These are phyloP conservation scores for Choloepus hoffmanni DNA, from an alignment of 2,113 vertebrate genomes.

Conservation along the genomic window DNA sequence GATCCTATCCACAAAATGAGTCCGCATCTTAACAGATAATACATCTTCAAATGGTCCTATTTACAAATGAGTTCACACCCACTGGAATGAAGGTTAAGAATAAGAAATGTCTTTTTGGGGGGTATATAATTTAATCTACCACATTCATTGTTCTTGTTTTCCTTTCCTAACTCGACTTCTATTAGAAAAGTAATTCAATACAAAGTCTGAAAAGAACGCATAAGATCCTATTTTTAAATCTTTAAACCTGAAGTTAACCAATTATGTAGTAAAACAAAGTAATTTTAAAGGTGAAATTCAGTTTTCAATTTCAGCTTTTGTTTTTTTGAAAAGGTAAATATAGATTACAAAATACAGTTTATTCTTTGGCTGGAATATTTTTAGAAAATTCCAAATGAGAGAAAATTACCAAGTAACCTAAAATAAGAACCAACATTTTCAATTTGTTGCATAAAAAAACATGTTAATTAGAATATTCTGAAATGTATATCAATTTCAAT, in stretches of 20 bases:
- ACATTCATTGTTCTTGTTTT: background rate
- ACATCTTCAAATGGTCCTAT: too few relatives aligned
- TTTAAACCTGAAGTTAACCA: background rate
- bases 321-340: background rate
- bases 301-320: background rate
- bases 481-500: background rate
- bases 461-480: background rate
- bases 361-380: background rate
- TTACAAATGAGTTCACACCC: too few relatives aligned
- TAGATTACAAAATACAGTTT: background rate
- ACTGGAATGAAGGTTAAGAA: too few relatives aligned
- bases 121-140: too few relatives aligned
- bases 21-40: too few relatives aligned
- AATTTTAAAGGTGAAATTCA: constrained; percentile 10
- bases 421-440: background rate
- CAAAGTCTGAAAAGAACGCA: background rate
- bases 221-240: background rate
- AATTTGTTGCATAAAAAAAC: background rate
- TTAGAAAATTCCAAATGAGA: background rate
- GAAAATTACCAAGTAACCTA: background rate
- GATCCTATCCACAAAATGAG: too few relatives aligned
- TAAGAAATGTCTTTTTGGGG: too few relatives aligned
- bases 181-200: background rate
- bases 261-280: background rate
- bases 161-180: background rate